Evolutionary conservation across 2,113 vertebrate species (phyloP).

Genomic region (Myiopsitta monachus): DNA sequence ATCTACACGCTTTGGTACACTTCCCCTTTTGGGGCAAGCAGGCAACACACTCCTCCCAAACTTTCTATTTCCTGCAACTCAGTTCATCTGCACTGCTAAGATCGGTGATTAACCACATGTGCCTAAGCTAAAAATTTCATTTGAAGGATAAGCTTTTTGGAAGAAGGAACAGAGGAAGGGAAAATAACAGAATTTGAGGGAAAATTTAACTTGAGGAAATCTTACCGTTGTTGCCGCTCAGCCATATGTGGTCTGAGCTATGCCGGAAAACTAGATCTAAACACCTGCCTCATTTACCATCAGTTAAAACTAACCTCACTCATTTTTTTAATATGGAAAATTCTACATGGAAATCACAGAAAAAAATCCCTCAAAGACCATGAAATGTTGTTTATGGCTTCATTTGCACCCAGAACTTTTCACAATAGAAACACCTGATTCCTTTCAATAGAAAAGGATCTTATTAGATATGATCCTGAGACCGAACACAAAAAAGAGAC

Average conservation of each 20-base stretch:
- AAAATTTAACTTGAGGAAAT: not conserved
- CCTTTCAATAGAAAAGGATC: not conserved
- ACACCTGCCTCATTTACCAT: not conserved
- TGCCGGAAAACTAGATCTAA: not conserved
- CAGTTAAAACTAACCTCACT: not conserved
- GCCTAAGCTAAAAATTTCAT: not conserved
- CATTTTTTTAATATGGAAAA: not conserved
- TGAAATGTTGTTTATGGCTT: not conserved
- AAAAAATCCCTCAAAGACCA: not conserved
- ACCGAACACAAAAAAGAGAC: not conserved
- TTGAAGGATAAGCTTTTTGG: not conserved
- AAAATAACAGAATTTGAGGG: not conserved
- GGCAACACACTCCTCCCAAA: not conserved
- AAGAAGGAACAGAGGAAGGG: not conserved
- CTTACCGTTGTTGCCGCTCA: fast-evolving
- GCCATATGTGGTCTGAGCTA: not conserved
- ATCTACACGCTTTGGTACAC: not conserved
- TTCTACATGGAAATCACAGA: not conserved
- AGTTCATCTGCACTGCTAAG: not conserved
- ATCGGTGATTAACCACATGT: not conserved
- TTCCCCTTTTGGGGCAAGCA: conserved; percentile 45
- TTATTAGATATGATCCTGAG: not conserved
- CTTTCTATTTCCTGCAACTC: not conserved
- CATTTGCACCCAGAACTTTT: not conserved
- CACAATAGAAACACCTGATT: not conserved